A percentile compares a stretch with the other conserved stretches of the same genome.
phyloP scores from a whole-genome alignment of 1,140 invertebrate genomes.

The Nixonia krombeini region DNA sequence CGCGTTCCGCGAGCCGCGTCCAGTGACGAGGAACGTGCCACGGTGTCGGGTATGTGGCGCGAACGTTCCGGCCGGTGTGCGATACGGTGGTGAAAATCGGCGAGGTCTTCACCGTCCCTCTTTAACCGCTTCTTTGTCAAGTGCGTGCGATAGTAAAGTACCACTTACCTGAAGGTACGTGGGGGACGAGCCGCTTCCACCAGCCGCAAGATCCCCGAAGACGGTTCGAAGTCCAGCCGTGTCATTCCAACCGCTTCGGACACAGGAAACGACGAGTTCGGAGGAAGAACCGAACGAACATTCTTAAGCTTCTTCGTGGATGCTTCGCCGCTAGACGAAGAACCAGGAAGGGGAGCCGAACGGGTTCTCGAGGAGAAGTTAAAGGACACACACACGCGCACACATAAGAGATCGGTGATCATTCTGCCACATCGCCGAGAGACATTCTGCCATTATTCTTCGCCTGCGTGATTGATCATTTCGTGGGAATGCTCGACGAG shows the following conservation, averaged over 20 bases:
- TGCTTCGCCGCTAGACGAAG: neutral
- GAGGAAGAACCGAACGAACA: neutral
- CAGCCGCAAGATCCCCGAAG: too few relatives aligned
- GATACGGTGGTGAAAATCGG: neutral
- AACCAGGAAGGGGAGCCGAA: neutral
- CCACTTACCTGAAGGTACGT: neutral
- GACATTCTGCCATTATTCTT: constrained; percentile 16
- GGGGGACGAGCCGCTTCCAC: too few relatives aligned
- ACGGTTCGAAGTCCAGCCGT: too few relatives aligned
- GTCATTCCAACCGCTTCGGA: too few relatives aligned
- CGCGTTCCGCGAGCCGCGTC: constrained; percentile 1
- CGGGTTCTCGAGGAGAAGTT: neutral
- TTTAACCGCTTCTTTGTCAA: constrained; percentile 1
- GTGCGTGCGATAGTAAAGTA: constrained; percentile 20
- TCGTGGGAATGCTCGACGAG: constrained; percentile 1
- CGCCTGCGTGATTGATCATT: constrained; percentile 16
- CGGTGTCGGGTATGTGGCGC: constrained; percentile 16
- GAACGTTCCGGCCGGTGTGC: constrained; percentile 24
- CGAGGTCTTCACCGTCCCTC: neutral
- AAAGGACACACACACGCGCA: too few relatives aligned
- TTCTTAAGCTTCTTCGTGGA: neutral
- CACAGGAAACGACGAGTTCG: too few relatives aligned
- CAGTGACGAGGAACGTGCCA: constrained; percentile 3
- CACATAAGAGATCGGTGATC: neutral
- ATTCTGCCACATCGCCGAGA: constrained; percentile 5